Evolutionary conservation across 2,113 vertebrate genomes (phyloP), one percentile per base, ranked within the genome.

Genomic region (Isurus oxyrinchus): DNA sequence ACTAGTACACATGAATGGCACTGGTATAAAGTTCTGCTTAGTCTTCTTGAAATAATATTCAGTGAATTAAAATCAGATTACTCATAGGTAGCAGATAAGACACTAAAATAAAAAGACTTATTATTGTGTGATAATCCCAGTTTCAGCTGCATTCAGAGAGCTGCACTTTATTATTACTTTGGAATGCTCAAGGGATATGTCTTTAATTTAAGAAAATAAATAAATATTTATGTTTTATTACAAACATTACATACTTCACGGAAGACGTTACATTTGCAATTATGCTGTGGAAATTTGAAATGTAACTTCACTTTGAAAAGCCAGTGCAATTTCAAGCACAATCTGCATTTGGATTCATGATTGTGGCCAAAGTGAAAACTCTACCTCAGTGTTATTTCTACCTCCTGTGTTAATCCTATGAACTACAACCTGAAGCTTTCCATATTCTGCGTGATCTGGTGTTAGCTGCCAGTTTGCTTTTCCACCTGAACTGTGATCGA

Each of bases 401-500:
- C 35, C 44, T 13, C 1, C n/a, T 19, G 31, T 63, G 90, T 6
- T 5, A 61, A 93, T 93, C 57, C 57, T 61, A 21, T 93, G 90
- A 63, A 61, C 57, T 21, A 6, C n/a, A 63, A 59, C 57, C 13
- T 1, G 19, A 61, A n/a, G 14, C 35, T 93, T 63, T 63, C 31
- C 57, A 91, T 61, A 61, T 61, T 91, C 35, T 35, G 57, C 90
- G 19, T 40, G 57, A 16, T 63, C 16, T 93, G 6, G n/a, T n/a
- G 5, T 25, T 2, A 63, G 14, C 57, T 63, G 59, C 90, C 90
- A 93, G 14, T 14, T 93, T 61, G 63, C 35, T 21, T 40, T 93
- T 93, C 90, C 59, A 61, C 59, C 35, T 63, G 90, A 93, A 40
- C 35, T 93, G 90, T 63, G 90, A 93, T 93, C 31, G 59, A 63